Evolutionary conservation across 2,888 invertebrate genomes (phyloP).

Genomic region (Tipula vernalis): DNA sequence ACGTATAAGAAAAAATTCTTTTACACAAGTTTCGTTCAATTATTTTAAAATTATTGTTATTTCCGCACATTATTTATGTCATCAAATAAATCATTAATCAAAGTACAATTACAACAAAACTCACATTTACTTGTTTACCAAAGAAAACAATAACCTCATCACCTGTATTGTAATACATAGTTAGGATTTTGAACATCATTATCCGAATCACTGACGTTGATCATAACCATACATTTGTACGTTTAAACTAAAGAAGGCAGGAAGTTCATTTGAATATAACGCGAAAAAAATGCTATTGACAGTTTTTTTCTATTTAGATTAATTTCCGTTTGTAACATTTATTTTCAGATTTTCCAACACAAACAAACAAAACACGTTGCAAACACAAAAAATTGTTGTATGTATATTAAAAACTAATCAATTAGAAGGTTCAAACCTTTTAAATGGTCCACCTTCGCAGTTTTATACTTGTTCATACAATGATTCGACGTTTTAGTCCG

Average conservation of each 20-base stretch:
- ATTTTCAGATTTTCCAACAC: background rate
- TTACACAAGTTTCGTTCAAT: background rate
- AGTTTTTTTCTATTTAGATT: background rate
- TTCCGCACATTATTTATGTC: background rate
- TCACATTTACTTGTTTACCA: background rate
- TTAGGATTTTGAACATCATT: background rate
- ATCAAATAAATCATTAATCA: background rate
- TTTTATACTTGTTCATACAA: background rate
- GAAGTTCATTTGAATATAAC: slow-evolving; percentile 5
- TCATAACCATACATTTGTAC: background rate
- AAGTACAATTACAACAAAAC: background rate
- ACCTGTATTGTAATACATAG: background rate
- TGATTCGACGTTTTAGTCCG: background rate
- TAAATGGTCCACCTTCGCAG: background rate
- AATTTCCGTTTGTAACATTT: background rate
- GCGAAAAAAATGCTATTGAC: background rate
- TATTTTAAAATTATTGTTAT: background rate
- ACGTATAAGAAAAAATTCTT: background rate
- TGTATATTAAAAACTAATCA: background rate
- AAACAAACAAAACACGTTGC: background rate
- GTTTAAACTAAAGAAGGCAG: background rate
- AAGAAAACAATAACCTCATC: background rate
- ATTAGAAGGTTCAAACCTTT: background rate
- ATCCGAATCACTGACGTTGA: slow-evolving; percentile 6
- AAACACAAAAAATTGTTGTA: background rate